Evolutionary conservation across 2,113 vertebrate species (phyloP).

Genomic region (Apeltes quadracus): DNA sequence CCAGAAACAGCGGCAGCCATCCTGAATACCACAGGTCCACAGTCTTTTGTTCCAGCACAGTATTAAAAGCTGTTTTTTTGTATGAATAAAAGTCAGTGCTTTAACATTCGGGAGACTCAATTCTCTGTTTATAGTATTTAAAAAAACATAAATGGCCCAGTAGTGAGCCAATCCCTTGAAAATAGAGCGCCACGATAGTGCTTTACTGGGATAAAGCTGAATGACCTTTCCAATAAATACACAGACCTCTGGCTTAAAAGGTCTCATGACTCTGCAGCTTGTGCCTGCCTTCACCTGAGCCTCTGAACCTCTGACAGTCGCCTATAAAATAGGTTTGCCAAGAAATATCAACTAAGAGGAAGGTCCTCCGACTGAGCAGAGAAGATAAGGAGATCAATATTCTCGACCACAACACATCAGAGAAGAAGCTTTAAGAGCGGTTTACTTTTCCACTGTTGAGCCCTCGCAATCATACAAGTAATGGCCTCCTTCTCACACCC

Average conservation of each 20-base stretch:
- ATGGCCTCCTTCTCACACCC: conserved; percentile 31
- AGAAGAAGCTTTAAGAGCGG: conserved; percentile 26
- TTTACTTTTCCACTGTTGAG: conserved; percentile 43
- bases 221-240: conserved; percentile 22
- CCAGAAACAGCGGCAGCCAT: background rate
- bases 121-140: conserved; percentile 9
- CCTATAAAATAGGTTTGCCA: conserved; percentile 1
- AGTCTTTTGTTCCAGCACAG: conserved; percentile 27
- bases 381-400: conserved; percentile 27
- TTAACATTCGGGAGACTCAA: conserved; percentile 19
- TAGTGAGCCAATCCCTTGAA: conserved; percentile 39
- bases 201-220: conserved; percentile 36
- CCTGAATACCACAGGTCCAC: conserved; percentile 14
- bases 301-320: conserved; percentile 19
- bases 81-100: background rate
- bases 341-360: conserved; percentile 30
- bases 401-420: conserved; percentile 9
- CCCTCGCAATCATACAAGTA: conserved; percentile 22
- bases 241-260: conserved; percentile 31
- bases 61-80: conserved; percentile 24
- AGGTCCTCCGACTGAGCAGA: conserved; percentile 36
- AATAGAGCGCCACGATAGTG: conserved; percentile 36
- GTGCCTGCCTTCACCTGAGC: conserved; percentile 33
- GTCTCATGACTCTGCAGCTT: conserved; percentile 37
- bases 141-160: conserved; percentile 4